Evolutionary conservation across 2,113 vertebrate genomes (phyloP), one percentile per base, ranked within the genome.

Genomic region (Suncus etruscus): DNA sequence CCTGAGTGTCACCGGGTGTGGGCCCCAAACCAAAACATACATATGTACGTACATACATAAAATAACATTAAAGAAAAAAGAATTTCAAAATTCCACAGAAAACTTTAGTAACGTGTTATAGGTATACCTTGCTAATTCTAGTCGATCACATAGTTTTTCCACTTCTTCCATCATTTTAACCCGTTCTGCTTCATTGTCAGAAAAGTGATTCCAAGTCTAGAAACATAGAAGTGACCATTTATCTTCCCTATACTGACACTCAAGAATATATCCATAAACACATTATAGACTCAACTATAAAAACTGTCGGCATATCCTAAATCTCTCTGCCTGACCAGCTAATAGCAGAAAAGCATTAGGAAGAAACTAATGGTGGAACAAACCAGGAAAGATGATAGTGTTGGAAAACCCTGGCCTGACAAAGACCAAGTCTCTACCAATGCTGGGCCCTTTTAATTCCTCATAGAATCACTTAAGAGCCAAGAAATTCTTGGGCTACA

Each of bases 121-220:
- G 75, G 75, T 72, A 75, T 93, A 99, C 99, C 99, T 99, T 32
- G 98, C 94, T 20, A 99, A 97, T 96, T 99, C 99, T 93, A 99
- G 98, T 11, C 98, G 98, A 94, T 99, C 99, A 92, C 99, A 99
- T 70, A 99, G 98, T 95, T 99, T 99, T 98, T 99, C 99, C 91
- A 99, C 98, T 74, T 99, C 99, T 97, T 99, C 99, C 99, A 99
- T 99, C 99, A 99, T 99, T 97, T 99, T 99, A 95, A 99, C 98
- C 78, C 98, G 97, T 78, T 99, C 99, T 15, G 98, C 97, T 95
- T 99, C 99, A 91, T 96, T 98, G 83, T 99, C 99, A 91, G 98
- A 98, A 98, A 99, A 99, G 97, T 99, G 99, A 97, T 98, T 99
- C 98, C 99, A 99, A 97, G 98, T 99, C 99, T 99, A 97, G 92